Conservation (phyloP, 2,888 invertebrate species). For the Drosophila incognita region DNA sequence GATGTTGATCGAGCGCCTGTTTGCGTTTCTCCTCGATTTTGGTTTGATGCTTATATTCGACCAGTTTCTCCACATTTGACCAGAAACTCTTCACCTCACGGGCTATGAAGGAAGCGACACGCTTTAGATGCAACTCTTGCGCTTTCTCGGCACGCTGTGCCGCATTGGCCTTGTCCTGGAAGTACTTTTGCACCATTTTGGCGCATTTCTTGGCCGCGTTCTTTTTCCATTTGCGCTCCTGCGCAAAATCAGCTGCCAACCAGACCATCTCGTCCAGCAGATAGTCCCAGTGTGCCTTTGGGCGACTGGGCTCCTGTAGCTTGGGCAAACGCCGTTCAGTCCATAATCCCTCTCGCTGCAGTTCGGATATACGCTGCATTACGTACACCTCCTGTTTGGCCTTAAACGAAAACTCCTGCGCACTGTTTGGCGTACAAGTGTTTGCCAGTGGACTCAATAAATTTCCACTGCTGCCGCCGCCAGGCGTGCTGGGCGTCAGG, state of each 20-base stretch:
- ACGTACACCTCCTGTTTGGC: slow-evolving; percentile 97
- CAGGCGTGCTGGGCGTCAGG: slow-evolving; percentile 59
- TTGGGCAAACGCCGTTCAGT: slow-evolving; percentile 96
- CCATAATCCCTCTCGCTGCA: slow-evolving; percentile 98
- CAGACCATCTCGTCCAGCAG: slow-evolving; percentile 99
- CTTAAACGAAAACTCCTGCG: slow-evolving; percentile 90
- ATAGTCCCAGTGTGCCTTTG: slow-evolving; percentile 99
- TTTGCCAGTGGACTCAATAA: slow-evolving; percentile 74
- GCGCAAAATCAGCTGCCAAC: slow-evolving; percentile 98
- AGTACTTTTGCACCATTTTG: slow-evolving; percentile 95
- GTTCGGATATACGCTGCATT: slow-evolving; percentile 94
- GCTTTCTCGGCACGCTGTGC: slow-evolving; percentile 96
- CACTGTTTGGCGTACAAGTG: slow-evolving; percentile 64
- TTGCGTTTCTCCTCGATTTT: slow-evolving; percentile 97
- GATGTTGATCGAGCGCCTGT: slow-evolving; percentile 97
- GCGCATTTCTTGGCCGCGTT: slow-evolving; percentile 97
- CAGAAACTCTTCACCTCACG: slow-evolving; percentile 98
- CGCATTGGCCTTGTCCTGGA: slow-evolving; percentile 95
- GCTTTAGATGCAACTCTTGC: slow-evolving; percentile 93
- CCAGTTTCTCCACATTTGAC: slow-evolving; percentile 98
- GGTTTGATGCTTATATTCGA: slow-evolving; percentile 96
- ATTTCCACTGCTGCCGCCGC: slow-evolving; percentile 63
- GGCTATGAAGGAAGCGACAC: slow-evolving; percentile 95
- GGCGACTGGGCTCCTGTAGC: slow-evolving; percentile 94
- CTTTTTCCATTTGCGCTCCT: slow-evolving; percentile 99